These are phyloP conservation scores for Vanessa tameamea DNA, from an alignment of 1,140 invertebrate species.

Conservation along the genomic window DNA sequence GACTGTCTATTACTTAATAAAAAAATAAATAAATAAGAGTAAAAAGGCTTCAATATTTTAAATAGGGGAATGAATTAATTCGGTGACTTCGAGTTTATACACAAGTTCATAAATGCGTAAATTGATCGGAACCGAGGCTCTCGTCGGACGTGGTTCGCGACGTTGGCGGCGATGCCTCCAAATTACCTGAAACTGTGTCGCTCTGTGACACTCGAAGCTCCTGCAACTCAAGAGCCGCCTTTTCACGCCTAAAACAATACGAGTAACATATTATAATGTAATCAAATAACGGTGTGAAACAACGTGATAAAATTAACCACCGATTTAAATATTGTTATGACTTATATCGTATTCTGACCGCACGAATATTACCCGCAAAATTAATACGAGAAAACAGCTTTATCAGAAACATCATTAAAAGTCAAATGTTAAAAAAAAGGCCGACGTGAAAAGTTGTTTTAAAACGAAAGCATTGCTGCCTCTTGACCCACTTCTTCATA, in stretches of 20 bases:
- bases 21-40: constrained; percentile 1
- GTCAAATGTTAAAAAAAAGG: background rate
- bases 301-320: background rate
- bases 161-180: constrained; percentile 55
- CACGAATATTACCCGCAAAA: background rate
- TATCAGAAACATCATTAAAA: background rate
- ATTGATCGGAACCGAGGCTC: constrained; percentile 62
- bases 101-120: constrained; percentile 64
- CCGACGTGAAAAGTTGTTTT: background rate
- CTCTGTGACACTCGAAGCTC: constrained; percentile 74
- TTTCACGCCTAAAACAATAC: constrained; percentile 78
- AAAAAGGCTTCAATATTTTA: background rate
- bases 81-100: constrained; percentile 24
- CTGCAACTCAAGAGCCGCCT: constrained; percentile 78
- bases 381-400: background rate
- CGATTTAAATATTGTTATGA: background rate
- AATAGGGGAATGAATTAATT: background rate
- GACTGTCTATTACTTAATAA: background rate
- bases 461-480: background rate
- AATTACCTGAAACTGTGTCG: constrained; percentile 79
- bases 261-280: constrained; percentile 1
- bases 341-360: background rate
- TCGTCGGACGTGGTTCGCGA: constrained; percentile 62
- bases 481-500: background rate
- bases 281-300: no score